phyloP scores from a whole-genome alignment of 2,888 invertebrate species.

The Parthenolecanium corni region DNA sequence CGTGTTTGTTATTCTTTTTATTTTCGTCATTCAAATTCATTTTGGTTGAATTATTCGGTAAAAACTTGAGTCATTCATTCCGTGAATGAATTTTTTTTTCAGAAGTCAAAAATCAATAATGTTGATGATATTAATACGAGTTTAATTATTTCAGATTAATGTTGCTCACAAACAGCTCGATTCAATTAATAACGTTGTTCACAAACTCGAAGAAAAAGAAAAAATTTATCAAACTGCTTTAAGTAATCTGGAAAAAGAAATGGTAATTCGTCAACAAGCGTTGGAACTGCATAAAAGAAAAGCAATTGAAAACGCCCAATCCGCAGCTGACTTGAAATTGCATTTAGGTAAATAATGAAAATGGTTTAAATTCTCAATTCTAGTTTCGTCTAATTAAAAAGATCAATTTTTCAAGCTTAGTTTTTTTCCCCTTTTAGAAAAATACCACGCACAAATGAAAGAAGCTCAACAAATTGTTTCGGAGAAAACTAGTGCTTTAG shows the following conservation, averaged over 20 bases:
- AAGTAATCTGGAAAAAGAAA: slow-evolving; percentile 86
- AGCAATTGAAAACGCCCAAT: slow-evolving; percentile 93
- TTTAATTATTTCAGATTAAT: slow-evolving; percentile 43
- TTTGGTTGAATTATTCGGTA: too few species aligned
- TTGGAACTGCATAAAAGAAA: slow-evolving; percentile 98
- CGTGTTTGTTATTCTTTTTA: too few species aligned
- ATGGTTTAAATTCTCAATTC: not conserved
- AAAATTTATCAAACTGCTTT: slow-evolving; percentile 81
- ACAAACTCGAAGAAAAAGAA: slow-evolving; percentile 93
- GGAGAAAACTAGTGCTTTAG: slow-evolving; percentile 89
- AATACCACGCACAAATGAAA: slow-evolving; percentile 95
- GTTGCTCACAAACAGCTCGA: slow-evolving; percentile 82
- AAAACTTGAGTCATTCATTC: too few species aligned
- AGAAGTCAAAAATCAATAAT: too few species aligned
- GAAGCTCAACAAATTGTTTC: slow-evolving; percentile 94
- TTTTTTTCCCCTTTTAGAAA: slow-evolving; percentile 57
- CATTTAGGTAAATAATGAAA: slow-evolving; percentile 57
- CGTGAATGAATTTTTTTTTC: too few species aligned
- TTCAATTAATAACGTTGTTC: slow-evolving; percentile 83
- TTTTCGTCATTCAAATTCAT: too few species aligned
- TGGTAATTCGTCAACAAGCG: slow-evolving; percentile 82
- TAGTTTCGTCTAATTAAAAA: not conserved
- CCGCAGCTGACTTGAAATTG: slow-evolving; percentile 89
- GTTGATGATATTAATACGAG: too few species aligned
- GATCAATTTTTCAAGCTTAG: too few species aligned